A percentile compares a stretch with the other conserved stretches of the same genome.
Conservation (phyloP, 2,113 vertebrate species). For the Crotalus horridus region DNA sequence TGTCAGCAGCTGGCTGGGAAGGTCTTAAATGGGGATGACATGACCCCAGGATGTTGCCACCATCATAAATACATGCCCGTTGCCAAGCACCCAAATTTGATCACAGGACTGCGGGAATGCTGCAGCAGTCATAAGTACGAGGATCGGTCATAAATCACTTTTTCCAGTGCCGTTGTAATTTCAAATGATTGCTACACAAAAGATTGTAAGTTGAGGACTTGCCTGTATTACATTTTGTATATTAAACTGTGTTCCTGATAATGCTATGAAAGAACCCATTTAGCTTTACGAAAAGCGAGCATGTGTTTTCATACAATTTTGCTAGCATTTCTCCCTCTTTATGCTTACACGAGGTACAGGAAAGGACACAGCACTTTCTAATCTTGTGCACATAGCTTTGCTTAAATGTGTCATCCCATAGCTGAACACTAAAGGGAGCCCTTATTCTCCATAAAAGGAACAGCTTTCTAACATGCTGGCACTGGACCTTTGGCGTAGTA, state of each 20-base stretch:
- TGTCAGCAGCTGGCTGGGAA: not conserved
- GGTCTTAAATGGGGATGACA: not conserved
- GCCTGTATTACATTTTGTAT: not conserved
- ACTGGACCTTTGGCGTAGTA: not conserved
- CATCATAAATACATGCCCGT: not conserved
- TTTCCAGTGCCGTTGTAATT: not conserved
- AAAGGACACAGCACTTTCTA: not conserved
- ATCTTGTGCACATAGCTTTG: not conserved
- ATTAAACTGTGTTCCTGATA: not conserved
- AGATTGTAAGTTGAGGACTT: not conserved
- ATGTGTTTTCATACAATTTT: not conserved
- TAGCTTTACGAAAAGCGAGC: not conserved
- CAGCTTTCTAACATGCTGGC: not conserved
- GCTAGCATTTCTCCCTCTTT: not conserved
- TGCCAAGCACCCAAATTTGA: not conserved
- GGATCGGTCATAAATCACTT: not conserved
- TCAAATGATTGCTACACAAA: not conserved
- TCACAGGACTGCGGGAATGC: not conserved
- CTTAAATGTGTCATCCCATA: not conserved
- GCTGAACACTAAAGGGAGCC: conserved; percentile 6
- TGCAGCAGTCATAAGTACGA: not conserved
- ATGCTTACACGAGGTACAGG: no score
- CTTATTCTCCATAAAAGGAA: not conserved
- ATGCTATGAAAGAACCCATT: not conserved
- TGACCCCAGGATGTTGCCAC: not conserved